Base-by-base conservation (phyloP, 2,113 vertebrate genomes). In the Ovibos moschatus region DNA sequence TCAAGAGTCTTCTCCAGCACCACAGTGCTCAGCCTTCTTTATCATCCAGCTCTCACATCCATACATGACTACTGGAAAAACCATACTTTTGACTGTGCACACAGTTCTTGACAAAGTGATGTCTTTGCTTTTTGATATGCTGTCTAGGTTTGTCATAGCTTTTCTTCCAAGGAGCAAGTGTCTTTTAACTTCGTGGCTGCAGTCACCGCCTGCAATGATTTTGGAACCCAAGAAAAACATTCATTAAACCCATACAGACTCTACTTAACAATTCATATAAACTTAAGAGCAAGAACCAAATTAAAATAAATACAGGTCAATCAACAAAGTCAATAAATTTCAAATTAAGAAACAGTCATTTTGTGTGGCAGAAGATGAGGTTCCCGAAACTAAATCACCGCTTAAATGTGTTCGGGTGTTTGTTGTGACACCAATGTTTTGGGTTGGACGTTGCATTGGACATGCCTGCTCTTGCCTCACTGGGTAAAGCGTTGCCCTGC, bases 391-490 rank as follows among this genome's bases (percentile, higher is more conserved):
- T 7, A 36, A 40, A 28, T 40, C 7, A 45, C 5, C 27, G 28
- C 45, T 12, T 15, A 12, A 23, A 50, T 2, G 4, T 27, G 3
- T 17, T 51, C 0, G 5, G 13, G 19, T 19, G 2, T 36, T 14
- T 55, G 0, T 55, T 2, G 2, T 78, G 62, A 7, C 14, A 12
- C 62, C 21, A 11, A 28, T 27, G 0, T 83, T 51, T 25, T 23
- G 67, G 13, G 67, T 40, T 71, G n/a, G n/a, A 40, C 5, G 0
- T 40, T 12, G 8, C 67, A 4, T 2, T 7, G 13, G 7, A 17
- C 2, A 0, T 4, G 25, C 25, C 51, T 21, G 6, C 28, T 8
- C 28, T 7, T 0, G 11, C 71, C 71, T 43, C 50, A 11, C 27
- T 5, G 30, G 64, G 11, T 27, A 3, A 43, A 50, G 88, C 4